Evolutionary conservation across 2,113 vertebrate species (phyloP).

Genomic region (Reinhardtius hippoglossoides): DNA sequence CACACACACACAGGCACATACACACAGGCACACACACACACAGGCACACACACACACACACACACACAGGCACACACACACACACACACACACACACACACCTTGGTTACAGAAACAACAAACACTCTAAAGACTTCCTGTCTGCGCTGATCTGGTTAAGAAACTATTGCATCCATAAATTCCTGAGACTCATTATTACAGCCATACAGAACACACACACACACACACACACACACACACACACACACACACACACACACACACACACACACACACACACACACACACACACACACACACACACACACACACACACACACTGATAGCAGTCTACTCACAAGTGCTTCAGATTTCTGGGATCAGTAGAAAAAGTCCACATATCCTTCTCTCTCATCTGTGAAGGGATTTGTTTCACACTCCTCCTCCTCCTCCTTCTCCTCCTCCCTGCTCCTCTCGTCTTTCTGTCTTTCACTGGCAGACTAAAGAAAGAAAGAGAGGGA

Average conservation of each 20-base stretch:
- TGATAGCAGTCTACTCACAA: conserved; percentile 60
- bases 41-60: background rate
- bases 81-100: background rate
- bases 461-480: conserved; percentile 24
- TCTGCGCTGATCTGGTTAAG: background rate
- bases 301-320: conserved; percentile 24
- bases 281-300: background rate
- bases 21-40: conserved; percentile 1
- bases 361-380: conserved; percentile 23
- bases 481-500: conserved; percentile 2
- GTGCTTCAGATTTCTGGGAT: conserved; percentile 17
- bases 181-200: conserved; percentile 16
- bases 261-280: conserved; percentile 3
- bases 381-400: conserved; percentile 54
- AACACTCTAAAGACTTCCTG: background rate
- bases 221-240: conserved; percentile 22
- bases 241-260: conserved; percentile 1
- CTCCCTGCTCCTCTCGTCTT: conserved; percentile 25
- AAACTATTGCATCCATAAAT: conserved; percentile 30
- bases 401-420: conserved; percentile 31
- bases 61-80: background rate
- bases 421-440: conserved; percentile 42
- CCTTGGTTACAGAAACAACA: conserved; percentile 20
- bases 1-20: conserved; percentile 14
- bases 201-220: background rate